Evolutionary conservation across 2,888 invertebrate genomes (phyloP), one percentile per base, ranked within the genome.

Genomic region (Agrilus cyanescens): DNA sequence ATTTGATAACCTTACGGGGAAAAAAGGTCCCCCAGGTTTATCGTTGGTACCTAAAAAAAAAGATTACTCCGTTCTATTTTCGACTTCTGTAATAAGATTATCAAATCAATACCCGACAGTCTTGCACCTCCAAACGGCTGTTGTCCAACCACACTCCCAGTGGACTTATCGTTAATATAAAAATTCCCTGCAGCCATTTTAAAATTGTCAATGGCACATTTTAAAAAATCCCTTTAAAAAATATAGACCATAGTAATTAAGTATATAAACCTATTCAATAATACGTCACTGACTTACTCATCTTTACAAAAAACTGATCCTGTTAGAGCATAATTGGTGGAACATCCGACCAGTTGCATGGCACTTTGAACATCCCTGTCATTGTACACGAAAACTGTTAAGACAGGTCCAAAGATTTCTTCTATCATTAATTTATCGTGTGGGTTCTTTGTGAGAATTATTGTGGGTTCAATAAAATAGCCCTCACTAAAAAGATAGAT

Each of bases 351-450:
- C 34, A 90, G 67, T 35, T 78, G 67, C 52, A 95, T 66, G 0
- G 85, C 71, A 37, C 82, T 69, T n/a, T 78, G 63, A 0, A 90
- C 57, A 46, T 85, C 75, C 6, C 70, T 66, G 58, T 93, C 93
- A 42, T 86, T 82, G 64, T 97, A 98, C 0, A 87, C 88, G 61
- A 88, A 95, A 44, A 91, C 75, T 0, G 87, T 70, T 38, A 98
- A 68, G 8, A 98, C 81, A 0, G 98, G 98, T 1, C 98, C 98
- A 65, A 98, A 98, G 52, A 98, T 95, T 70, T 98, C 98, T 69
- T 97, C 90, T 0, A 73, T 77, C 85, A 93, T 89, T 38, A 91
- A 75, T 59, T 80, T 81, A 60, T 96, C 91, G 41, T 70, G 71
- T 0, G 96, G 94, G 68, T 97, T 85, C 42, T 73, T 81, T 0